Conservation (phyloP, 2,113 vertebrate species). For the Columba janthina region DNA sequence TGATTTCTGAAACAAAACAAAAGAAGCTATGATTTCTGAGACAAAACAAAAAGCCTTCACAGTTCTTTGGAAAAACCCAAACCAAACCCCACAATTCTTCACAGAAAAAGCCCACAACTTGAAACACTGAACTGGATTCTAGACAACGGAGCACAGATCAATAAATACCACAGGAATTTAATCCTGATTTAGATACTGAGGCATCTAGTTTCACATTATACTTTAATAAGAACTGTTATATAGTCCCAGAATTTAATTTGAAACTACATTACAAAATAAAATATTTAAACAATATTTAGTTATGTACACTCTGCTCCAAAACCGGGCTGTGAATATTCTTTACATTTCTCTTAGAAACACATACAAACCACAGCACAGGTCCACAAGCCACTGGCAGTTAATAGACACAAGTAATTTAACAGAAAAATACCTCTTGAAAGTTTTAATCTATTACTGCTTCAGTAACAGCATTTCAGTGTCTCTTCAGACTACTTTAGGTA, state of each 20-base stretch:
- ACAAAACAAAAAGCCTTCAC: background rate
- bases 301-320: slow-evolving; percentile 40
- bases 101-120: background rate
- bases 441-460: background rate
- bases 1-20: background rate
- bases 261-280: slow-evolving; percentile 31
- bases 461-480: background rate
- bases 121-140: background rate
- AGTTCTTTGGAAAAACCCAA: background rate
- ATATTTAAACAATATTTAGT: background rate
- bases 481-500: background rate
- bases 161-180: background rate
- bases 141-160: background rate
- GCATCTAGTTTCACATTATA: background rate
- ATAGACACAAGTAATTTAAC: background rate
- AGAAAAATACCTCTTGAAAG: background rate
- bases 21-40: background rate
- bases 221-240: slow-evolving; percentile 14
- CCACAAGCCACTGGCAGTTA: background rate
- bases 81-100: background rate
- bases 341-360: slow-evolving; percentile 48
- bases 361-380: slow-evolving; percentile 16
- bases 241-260: background rate
- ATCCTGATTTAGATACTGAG: background rate
- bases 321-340: background rate